Evolutionary conservation across 2,797 vertebrate genomes (phyloP).

Genomic region (Bovichtus variegatus): DNA sequence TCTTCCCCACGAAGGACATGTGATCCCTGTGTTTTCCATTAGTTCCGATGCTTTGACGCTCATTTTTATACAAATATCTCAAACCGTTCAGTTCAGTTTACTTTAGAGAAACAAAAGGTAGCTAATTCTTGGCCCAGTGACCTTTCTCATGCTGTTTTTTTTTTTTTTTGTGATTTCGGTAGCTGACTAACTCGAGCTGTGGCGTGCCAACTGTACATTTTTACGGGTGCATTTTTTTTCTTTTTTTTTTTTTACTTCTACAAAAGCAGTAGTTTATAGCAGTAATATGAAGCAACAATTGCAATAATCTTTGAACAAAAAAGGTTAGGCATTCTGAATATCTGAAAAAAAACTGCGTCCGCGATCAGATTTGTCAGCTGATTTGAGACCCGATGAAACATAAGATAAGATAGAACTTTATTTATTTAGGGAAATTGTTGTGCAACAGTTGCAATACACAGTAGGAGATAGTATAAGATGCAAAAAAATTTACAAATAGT

Average conservation of each 20-base stretch:
- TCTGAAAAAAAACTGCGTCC: neutral
- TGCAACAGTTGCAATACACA: too few relatives aligned
- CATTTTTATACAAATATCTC: neutral
- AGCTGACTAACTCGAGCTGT: neutral
- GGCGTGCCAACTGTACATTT: too few relatives aligned
- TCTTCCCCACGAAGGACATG: neutral
- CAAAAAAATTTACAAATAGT: too few relatives aligned
- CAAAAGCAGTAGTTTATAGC: too few relatives aligned
- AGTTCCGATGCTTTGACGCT: neutral
- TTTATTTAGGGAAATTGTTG: too few relatives aligned
- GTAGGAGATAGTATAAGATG: too few relatives aligned
- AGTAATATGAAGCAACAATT: neutral
- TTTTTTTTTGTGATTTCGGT: neutral
- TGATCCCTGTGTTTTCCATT: neutral
- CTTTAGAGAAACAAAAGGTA: too few relatives aligned
- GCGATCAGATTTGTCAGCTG: conserved; percentile 12
- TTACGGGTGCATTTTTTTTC: too few relatives aligned
- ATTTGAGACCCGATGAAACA: conserved; percentile 33
- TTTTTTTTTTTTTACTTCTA: too few relatives aligned
- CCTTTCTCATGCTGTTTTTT: neutral
- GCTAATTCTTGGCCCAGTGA: neutral
- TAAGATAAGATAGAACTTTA: too few relatives aligned
- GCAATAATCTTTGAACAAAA: neutral
- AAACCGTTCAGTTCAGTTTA: too few relatives aligned
- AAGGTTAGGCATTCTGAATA: neutral